Evolutionary conservation across 2,113 vertebrate genomes (phyloP).

Genomic region (Carettochelys insculpta): DNA sequence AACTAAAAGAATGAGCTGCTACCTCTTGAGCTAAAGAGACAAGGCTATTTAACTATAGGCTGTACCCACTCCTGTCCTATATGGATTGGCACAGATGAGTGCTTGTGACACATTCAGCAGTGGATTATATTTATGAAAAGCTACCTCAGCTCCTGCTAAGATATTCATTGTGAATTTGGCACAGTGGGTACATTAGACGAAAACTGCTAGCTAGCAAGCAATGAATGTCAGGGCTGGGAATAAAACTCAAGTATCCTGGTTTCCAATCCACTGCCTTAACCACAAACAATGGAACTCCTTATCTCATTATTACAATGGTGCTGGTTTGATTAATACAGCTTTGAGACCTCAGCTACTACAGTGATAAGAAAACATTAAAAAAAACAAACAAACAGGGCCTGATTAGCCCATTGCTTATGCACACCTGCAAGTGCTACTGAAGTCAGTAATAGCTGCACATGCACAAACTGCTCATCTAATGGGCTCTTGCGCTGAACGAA

Average conservation of each 20-base stretch:
- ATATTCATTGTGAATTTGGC: not conserved
- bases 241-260: not conserved
- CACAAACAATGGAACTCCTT: not conserved
- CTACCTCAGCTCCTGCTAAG: conserved; percentile 23
- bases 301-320: not conserved
- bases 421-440: not conserved
- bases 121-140: not conserved
- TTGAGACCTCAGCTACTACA: not conserved
- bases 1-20: not conserved
- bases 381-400: not conserved
- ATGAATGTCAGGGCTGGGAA: not conserved
- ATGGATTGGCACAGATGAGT: not conserved
- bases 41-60: not conserved
- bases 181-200: not conserved
- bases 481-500: not conserved
- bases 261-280: not conserved
- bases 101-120: not conserved
- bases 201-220: not conserved
- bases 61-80: not conserved
- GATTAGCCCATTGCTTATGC: conserved; percentile 2
- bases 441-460: not conserved
- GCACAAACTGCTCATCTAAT: not conserved
- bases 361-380: not conserved
- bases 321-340: not conserved
- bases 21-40: too few relatives aligned